Evolutionary conservation across 2,797 vertebrate genomes (phyloP), one percentile per base, ranked within the genome.

Genomic region (Tangara arthus): DNA sequence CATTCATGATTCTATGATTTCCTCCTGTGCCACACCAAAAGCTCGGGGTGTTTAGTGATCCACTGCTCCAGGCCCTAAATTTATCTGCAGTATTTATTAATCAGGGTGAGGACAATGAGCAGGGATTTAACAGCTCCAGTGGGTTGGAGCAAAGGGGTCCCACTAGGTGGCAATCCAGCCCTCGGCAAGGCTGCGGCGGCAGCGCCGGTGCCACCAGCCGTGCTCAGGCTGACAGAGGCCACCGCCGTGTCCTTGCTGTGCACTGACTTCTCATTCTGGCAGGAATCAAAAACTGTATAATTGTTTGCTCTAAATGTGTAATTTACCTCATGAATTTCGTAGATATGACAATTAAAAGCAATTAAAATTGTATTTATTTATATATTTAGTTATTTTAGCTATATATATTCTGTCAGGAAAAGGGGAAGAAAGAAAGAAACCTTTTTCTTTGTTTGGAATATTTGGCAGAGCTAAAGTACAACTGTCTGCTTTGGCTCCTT

Each of bases 81-180:
- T 19, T 24, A 14, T 16, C 37, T 19, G 14, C 79, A 6, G 3
- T 11, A 9, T 35, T 44, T 8, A 6, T 55, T 11, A 9, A 37
- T 26, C 26, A 3, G 20, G 1, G 4, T 4, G 39, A 6, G 39
- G 39, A 21, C 39, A 63, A 19, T 1, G 52, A 61, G 52, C n/a
- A 30, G n/a, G 52, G 79, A 20, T 23, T 28, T 0, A 3, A 4
- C 4, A 8, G 4, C 82, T 84, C 21, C 21, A 0, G 79, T 5
- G 46, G 15, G 34, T 2, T 18, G 24, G 32, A 35, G 83, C 30
- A 19, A 26, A 3, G 16, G 7, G 11, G 84, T 82, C 86, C 95
- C 95, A 59, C 96, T 83, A 97, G 96, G 82, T 94, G 97, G 96
- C 95, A 88, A 82, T 91, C 90, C 41, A 89, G 60, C 7, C 91